A percentile compares a stretch with the other conserved stretches of the same genome.
Conservation (phyloP, 2,797 vertebrate species). For the Xiphorhynchus erythropygius region DNA sequence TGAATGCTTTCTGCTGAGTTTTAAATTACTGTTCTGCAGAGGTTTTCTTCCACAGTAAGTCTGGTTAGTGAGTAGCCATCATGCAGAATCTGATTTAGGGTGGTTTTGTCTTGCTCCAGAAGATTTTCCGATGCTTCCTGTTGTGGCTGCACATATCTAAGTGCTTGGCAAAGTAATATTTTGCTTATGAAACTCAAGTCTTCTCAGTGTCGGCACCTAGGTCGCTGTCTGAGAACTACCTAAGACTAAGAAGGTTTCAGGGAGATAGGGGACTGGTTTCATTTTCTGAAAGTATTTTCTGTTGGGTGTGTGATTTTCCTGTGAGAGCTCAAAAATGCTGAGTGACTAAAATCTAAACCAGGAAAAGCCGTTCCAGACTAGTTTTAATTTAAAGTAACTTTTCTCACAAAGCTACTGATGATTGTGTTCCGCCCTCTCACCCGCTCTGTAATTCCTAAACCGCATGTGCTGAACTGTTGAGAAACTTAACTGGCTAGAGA, state of each 20-base stretch:
- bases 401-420: neutral
- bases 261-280: neutral
- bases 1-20: neutral
- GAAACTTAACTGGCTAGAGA: neutral
- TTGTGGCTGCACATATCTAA: accelerated
- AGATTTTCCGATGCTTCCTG: neutral
- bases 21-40: neutral
- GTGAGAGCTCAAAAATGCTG: neutral
- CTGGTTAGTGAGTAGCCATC: neutral
- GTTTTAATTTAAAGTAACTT: neutral
- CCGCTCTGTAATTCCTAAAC: neutral
- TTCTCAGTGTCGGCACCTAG: neutral
- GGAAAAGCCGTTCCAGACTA: neutral
- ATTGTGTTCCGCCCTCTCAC: accelerated
- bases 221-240: neutral
- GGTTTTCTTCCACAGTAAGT: neutral
- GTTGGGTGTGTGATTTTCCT: neutral
- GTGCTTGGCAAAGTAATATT: neutral
- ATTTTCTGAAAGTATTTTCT: neutral
- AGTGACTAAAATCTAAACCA: neutral
- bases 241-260: neutral
- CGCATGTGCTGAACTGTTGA: neutral
- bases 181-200: neutral
- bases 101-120: neutral
- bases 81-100: neutral